Conservation (phyloP, 1,140 invertebrate species). For the Cepaea nemoralis region DNA sequence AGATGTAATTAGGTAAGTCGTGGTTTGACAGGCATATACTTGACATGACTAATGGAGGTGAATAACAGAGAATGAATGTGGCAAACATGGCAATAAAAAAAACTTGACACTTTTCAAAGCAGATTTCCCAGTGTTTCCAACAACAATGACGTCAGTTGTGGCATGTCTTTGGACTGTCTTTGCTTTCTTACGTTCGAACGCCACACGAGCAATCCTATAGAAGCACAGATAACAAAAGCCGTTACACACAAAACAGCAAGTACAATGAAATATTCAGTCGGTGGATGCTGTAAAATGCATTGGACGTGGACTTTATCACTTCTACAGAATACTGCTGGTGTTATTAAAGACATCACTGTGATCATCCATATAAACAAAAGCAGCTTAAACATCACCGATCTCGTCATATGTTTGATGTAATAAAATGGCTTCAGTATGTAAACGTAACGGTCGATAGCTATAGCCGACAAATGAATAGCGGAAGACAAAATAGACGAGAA, state of each 20-base stretch:
- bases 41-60: background rate
- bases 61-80: background rate
- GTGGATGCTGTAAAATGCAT: background rate
- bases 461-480: background rate
- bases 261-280: background rate
- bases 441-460: background rate
- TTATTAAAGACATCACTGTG: background rate
- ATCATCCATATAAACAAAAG: background rate
- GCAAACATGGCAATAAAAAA: background rate
- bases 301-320: background rate
- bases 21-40: background rate
- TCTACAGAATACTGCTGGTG: background rate
- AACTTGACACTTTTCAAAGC: conserved; percentile 11
- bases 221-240: background rate
- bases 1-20: background rate
- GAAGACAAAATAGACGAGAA: background rate
- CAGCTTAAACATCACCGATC: background rate
- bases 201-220: background rate
- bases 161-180: background rate
- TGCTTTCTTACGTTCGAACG: background rate
- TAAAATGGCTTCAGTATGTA: background rate
- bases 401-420: background rate
- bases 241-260: background rate
- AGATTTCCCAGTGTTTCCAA: background rate
- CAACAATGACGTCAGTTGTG: background rate